Evolutionary conservation across 2,888 invertebrate genomes (phyloP).

Genomic region (Phragmatobia fuliginosa): DNA sequence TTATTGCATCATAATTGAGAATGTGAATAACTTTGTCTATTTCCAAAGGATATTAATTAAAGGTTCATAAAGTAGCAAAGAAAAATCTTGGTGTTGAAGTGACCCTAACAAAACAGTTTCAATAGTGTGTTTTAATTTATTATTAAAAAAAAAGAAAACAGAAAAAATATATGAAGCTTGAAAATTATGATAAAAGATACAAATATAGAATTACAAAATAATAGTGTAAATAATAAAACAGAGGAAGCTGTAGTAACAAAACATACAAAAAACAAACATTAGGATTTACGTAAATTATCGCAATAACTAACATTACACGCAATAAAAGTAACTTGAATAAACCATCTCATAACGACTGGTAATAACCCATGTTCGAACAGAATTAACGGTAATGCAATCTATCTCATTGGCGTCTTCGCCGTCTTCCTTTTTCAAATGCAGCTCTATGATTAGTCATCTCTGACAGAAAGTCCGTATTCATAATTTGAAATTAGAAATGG

Average conservation of each 20-base stretch:
- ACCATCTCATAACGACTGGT: conserved; percentile 32
- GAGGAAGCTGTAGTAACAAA: background rate
- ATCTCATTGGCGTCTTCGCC: conserved; percentile 61
- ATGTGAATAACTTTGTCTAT: background rate
- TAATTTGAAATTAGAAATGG: conserved; percentile 71
- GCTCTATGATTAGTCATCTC: conserved; percentile 53
- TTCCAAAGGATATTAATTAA: background rate
- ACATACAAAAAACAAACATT: conserved; percentile 4
- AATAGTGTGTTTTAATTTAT: background rate
- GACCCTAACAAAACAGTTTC: background rate
- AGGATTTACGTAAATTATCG: conserved; percentile 21
- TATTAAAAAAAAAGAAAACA: background rate
- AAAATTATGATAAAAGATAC: background rate
- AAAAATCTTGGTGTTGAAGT: too few species aligned
- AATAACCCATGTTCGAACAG: conserved; percentile 40
- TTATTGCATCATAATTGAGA: background rate
- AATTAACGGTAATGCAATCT: conserved; percentile 60
- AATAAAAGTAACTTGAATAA: conserved; percentile 38
- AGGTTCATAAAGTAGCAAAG: too few species aligned
- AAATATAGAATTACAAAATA: background rate
- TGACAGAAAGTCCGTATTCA: conserved; percentile 40
- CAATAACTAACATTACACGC: conserved; percentile 30
- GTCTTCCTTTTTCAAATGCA: conserved; percentile 62
- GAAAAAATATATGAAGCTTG: background rate
- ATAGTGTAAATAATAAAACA: background rate